Base-by-base conservation (phyloP, 2,888 invertebrate genomes). In the Falcaria lacertinaria region DNA sequence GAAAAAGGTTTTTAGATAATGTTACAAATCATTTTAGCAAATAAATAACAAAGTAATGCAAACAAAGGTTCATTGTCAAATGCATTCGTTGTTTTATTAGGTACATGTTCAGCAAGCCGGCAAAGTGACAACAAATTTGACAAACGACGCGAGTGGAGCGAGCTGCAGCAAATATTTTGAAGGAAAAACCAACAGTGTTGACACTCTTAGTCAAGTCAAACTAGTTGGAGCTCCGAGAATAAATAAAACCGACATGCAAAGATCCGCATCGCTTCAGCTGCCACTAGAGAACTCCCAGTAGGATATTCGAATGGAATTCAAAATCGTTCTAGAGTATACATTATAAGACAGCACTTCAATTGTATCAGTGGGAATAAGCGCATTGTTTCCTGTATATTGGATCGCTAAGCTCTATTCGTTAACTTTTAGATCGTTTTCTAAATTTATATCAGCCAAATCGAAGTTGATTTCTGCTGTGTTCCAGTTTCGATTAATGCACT, bases 111-210 rank as follows among this genome's bases (percentile, higher is more conserved):
- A 11, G 19, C 42, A 45, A 42, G 37, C 38, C 14, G 40, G 19
- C 43, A 39, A 42, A 54, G 44, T 37, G 22, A 52, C 51, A 45
- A 52, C 51, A 55, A 45, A 56, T 48, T 59, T 58, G 56, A 52
- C 49, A 44, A 43, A 43, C 22, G 33, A 44, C 22, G 43, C 41
- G 55, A 57, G 48, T 43, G 51, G 40, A 33, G 56, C 47, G 41
- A n/a, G n/a, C n/a, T 48, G 39, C 39, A 46, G 61, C 58, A 74
- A 72, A 74, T 67, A 73, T 71, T 68, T 60, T 60, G 47, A 54
- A 48, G 50, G 54, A 57, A 57, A 64, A 66, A 55, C 57, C 57
- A 68, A 70, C 64, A 52, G 45, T 56, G 52, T 58, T 63, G 55
- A 57, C 59, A 60, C 62, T 64, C 66, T 65, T 64, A 58, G 52